A percentile compares a stretch with the other conserved stretches of the same genome.
phyloP scores from a whole-genome alignment of 2,113 vertebrate species.

The Clarias magur region DNA sequence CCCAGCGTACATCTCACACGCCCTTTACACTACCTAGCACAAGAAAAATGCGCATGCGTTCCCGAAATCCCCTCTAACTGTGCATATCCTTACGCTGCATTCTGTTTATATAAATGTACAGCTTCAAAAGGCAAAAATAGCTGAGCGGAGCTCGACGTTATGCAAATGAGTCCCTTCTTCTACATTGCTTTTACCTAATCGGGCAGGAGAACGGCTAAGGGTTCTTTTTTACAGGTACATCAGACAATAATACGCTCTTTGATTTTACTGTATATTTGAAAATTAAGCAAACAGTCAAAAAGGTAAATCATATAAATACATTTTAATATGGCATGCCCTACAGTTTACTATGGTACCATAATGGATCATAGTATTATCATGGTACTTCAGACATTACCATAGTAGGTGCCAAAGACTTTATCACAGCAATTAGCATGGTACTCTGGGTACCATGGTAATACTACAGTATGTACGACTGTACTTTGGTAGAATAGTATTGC shows the following conservation, averaged over 20 bases:
- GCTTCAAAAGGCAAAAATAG: not conserved
- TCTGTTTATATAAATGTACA: not conserved
- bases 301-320: not conserved
- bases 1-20: no score
- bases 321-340: no score
- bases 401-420: not conserved
- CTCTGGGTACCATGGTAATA: no score
- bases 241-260: not conserved
- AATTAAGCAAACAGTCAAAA: not conserved
- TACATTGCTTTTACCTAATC: not conserved
- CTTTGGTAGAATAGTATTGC: no score
- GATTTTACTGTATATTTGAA: not conserved
- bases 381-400: not conserved
- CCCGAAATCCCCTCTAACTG: no score
- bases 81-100: not conserved
- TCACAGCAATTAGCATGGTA: not conserved
- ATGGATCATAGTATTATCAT: not conserved
- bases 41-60: no score
- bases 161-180: not conserved
- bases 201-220: not conserved
- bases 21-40: not conserved
- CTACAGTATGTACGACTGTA: no score
- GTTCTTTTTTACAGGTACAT: not conserved
- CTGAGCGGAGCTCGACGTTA: not conserved
- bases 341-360: no score